Conservation (phyloP, 2,113 vertebrate genomes). For the Hippocampus comes region DNA sequence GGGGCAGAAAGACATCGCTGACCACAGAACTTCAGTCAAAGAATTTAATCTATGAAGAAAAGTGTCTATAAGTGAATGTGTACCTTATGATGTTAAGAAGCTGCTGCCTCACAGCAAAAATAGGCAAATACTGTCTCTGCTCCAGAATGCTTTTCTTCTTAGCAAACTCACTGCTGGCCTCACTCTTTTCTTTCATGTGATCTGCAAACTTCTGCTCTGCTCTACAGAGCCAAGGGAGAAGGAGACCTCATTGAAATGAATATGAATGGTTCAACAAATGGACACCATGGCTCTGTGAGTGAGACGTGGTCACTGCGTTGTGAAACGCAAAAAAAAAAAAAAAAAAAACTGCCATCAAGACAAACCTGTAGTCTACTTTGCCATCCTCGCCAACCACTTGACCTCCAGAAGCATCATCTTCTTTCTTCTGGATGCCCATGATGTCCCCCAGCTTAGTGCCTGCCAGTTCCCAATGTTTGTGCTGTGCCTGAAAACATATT, state of each 20-base stretch:
- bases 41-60: not conserved
- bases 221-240: slow-evolving; percentile 61
- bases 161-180: slow-evolving; percentile 95
- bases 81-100: slow-evolving; percentile 95
- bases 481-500: slow-evolving; percentile 82
- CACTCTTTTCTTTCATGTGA: slow-evolving; percentile 92
- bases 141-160: slow-evolving; percentile 93
- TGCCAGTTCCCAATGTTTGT: slow-evolving; percentile 98
- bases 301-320: not conserved
- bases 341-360: not conserved
- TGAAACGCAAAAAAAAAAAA: slow-evolving; percentile 1
- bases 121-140: slow-evolving; percentile 94
- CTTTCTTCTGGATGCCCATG: slow-evolving; percentile 94
- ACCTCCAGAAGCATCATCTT: slow-evolving; percentile 74
- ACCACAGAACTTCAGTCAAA: not conserved
- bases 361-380: slow-evolving; percentile 92
- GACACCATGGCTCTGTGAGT: not conserved
- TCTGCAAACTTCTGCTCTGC: slow-evolving; percentile 97
- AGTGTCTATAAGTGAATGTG: not conserved
- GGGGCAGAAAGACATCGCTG: not conserved
- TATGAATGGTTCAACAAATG: not conserved
- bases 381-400: slow-evolving; percentile 85
- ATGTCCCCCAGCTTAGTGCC: slow-evolving; percentile 97
- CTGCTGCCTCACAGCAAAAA: slow-evolving; percentile 94
- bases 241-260: not conserved